Base-by-base conservation (phyloP, 2,797 vertebrate genomes). In the Lagodon rhomboides region DNA sequence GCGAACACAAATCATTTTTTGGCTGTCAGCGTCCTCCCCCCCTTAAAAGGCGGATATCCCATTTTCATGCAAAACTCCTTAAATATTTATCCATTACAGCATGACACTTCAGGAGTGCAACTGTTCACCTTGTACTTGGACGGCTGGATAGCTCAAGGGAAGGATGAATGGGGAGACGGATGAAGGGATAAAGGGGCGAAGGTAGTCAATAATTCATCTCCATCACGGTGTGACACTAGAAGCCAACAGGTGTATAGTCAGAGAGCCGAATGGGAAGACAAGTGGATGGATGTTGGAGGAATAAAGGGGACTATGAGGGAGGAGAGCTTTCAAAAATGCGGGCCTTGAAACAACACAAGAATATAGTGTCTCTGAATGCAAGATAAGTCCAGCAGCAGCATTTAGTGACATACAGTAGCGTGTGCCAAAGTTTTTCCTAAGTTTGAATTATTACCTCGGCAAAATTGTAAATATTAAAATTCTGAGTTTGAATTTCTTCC, bases 21-120 rank as follows among this genome's bases (percentile, higher is more conserved):
- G 16, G 47, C 16, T 53, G n/a, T 34, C 61, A 38, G 34, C n/a
- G 64, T 61, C 69, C 60, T 75, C 25, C 38, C 27, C 38, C 17
- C 47, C 41, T 1, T 56, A 73, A 80, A 80, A 67, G 27, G 22
- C 41, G 41, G 34, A 78, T 50, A 68, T 66, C 77, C 62, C 67
- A 53, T 78, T 79, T 86, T 73, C 47, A 75, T 74, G 76, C 65
- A 82, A 83, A 87, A 54, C 41, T 23, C 16, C 54, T 91, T 34
- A 91, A 91, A 92, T 86, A 92, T 90, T 89, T 80, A 92, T 91
- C 77, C 44, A 74, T 79, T 68, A 87, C 79, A 86, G 60, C 76
- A 71, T 50, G 54, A 82, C 69, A 87, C 73, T 66, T 85, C 62
- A 65, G 77, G 30, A 58, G 66, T 30, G 66, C 23, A 84, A 77